Conservation (phyloP, 2,113 vertebrate genomes). For the Furnarius figulus region DNA sequence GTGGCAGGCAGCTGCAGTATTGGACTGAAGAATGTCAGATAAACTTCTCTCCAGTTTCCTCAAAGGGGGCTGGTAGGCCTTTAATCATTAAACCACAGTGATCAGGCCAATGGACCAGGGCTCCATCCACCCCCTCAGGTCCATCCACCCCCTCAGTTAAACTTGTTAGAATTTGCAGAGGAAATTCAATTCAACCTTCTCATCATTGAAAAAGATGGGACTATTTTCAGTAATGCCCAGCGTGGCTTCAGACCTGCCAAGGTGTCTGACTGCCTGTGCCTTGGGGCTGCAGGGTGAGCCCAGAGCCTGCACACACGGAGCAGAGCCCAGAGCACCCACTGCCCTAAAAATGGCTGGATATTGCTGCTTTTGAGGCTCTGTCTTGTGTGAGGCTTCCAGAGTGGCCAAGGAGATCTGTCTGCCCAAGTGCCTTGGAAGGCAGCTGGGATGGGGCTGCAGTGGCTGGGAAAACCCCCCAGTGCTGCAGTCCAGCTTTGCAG, state of each 20-base stretch:
- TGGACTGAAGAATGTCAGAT: no score
- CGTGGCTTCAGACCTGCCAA: neutral
- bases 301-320: neutral
- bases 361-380: no score
- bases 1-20: neutral
- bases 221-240: neutral
- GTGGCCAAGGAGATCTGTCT: neutral
- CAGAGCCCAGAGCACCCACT: no score
- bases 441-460: no score
- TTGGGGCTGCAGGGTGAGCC: neutral
- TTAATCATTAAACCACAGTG: no score
- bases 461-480: neutral
- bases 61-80: neutral
- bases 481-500: neutral
- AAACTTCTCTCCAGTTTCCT: neutral
- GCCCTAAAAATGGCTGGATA: neutral
- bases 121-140: neutral
- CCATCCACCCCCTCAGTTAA: neutral
- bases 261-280: no score
- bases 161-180: neutral
- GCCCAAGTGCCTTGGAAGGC: no score
- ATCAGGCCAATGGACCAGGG: rapidly evolving
- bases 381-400: neutral
- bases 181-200: neutral
- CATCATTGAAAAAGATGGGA: neutral